Base-by-base conservation (phyloP, 1,140 invertebrate species). In the Rhizoglyphus robini region DNA sequence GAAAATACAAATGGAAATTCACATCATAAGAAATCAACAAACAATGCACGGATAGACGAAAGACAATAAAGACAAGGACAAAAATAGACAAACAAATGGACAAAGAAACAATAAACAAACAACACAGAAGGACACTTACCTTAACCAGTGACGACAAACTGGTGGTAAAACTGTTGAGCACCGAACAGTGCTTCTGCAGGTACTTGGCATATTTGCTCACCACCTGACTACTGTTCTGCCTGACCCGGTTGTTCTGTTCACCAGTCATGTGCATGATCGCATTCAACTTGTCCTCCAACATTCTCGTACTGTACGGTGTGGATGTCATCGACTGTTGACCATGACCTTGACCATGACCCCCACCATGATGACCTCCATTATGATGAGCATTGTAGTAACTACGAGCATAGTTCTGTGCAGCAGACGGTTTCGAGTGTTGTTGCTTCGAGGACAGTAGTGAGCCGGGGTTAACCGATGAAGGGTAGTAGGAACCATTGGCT, bases 151-250 rank as follows among this genome's bases (percentile, higher is more conserved):
- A 54, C 20, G 51, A 54, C 31, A 54, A 32, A 54, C 23, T 54
- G 20, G 8, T 32, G 8, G 8, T 20, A 54, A 54, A 54, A 32
- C 23, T 32, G 20, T 54, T 54, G 8, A 54, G 23, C 8, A 54
- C 20, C 23, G 51, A 54, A 32, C 8, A 11, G 20, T 54, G 8
- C 51, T 54, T 54, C 20, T 8, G 8, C 20, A 54, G 20, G 31
- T 54, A 54, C 51, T 54, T 54, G 23, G 51, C 51, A 54, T 54
- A 54, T 54, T 32, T 25, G 31, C 23, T 54, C 51, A 23, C 15
- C 41, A 23, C 41, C 41, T 15, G 41, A 15, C 41, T 46, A 23
- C 41, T 46, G 51, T 11, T 8, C 51, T 20, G 23, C 8, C 15
- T 23, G 23, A 54, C 8, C 8, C 15, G 51, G 23, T 54, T 11